These are phyloP conservation scores for Malurus alboscapulatus DNA, from an alignment of 2,113 vertebrate genomes.

Conservation along the genomic window DNA sequence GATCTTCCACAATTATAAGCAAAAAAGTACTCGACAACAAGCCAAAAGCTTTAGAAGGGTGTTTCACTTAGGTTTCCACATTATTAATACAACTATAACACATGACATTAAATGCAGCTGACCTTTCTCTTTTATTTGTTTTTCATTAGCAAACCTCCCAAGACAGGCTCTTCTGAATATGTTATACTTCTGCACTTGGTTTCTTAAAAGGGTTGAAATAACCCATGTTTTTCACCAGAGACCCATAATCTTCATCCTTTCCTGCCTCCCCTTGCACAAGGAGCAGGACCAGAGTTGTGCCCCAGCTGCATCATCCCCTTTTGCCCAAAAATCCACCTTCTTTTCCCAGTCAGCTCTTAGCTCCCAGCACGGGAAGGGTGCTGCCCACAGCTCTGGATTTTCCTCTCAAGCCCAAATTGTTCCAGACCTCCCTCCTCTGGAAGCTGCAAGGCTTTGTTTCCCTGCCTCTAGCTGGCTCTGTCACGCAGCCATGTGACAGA, in stretches of 20 bases:
- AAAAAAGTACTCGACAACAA: not conserved
- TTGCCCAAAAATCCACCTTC: not conserved
- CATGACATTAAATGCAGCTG: not conserved
- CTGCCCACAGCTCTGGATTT: not conserved
- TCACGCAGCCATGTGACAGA: not conserved
- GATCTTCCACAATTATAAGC: not conserved
- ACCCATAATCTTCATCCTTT: not conserved
- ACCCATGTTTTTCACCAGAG: not conserved
- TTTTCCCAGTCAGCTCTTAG: not conserved
- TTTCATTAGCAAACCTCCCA: not conserved
- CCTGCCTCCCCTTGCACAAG: not conserved
- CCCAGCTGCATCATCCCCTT: not conserved
- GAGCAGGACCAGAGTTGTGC: not conserved
- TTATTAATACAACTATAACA: not conserved
- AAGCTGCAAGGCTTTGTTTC: not conserved
- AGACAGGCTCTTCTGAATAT: not conserved
- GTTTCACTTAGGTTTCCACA: not conserved
- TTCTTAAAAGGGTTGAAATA: not conserved
- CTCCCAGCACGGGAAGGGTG: not conserved
- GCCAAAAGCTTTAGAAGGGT: not conserved
- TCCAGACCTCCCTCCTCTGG: conserved; percentile 7
- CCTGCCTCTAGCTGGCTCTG: not conserved
- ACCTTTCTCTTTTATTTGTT: conserved; percentile 6
- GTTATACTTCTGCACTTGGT: not conserved
- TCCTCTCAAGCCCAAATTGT: not conserved